Evolutionary conservation across 2,888 invertebrate genomes (phyloP).

Genomic region (Chorisops tibialis): DNA sequence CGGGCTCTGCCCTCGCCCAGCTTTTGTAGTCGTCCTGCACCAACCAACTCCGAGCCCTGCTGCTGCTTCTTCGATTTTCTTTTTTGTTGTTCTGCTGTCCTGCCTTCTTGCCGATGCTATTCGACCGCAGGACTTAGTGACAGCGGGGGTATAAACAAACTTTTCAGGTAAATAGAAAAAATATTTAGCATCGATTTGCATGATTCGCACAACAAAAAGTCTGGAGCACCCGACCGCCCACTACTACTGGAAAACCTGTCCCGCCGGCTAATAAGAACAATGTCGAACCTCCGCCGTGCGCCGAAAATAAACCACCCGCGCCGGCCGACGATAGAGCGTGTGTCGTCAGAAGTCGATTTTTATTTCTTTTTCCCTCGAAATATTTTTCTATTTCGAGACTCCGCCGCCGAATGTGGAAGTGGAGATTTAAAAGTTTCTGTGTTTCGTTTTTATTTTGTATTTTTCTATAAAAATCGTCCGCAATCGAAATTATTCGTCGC

Average conservation of each 20-base stretch:
- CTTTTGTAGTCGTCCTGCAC: no score
- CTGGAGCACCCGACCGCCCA: background rate
- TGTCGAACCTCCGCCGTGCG: no score
- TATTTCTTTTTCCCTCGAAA: no score
- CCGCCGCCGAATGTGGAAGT: no score
- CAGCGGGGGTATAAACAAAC: background rate
- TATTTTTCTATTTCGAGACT: no score
- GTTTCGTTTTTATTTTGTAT: no score
- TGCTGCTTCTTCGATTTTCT: background rate
- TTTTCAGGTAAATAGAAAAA: slow-evolving; percentile 11
- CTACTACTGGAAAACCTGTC: background rate
- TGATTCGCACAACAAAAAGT: background rate
- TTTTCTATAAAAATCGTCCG: no score
- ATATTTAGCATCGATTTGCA: background rate
- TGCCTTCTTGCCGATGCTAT: background rate
- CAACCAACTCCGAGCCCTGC: background rate
- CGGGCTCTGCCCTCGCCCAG: no score
- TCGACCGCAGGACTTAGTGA: background rate
- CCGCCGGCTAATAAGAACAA: no score
- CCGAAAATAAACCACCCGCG: slow-evolving; percentile 19
- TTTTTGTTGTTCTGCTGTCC: background rate
- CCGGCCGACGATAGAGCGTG: slow-evolving; percentile 10
- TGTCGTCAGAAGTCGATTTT: background rate
- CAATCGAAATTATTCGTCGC: no score
- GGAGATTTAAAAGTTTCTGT: no score